phyloP scores from a whole-genome alignment of 64 coral and sea anemone genomes.

The Acropora tenuis region DNA sequence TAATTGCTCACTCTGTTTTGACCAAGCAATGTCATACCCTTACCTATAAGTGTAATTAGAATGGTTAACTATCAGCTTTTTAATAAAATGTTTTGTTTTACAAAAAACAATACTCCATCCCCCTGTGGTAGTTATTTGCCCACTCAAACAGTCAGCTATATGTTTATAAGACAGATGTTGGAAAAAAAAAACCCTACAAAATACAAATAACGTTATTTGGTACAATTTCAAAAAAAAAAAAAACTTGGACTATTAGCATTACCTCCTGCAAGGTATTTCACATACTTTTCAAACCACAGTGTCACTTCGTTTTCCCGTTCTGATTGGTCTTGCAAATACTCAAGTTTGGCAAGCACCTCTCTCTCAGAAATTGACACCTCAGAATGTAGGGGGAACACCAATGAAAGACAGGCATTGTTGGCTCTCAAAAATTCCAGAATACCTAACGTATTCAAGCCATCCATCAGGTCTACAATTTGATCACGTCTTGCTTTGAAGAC shows the following conservation, averaged over 20 bases:
- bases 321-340: neutral
- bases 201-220: too few relatives aligned
- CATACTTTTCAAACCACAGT: constrained; percentile 26
- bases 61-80: too few relatives aligned
- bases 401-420: constrained; percentile 15
- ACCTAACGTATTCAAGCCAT: constrained; percentile 20
- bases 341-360: neutral
- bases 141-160: too few relatives aligned
- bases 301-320: constrained; percentile 22
- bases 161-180: too few relatives aligned
- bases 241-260: neutral
- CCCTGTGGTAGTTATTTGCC: too few relatives aligned
- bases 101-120: too few relatives aligned
- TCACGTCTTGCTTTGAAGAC: constrained; percentile 27
- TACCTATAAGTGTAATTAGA: too few relatives aligned
- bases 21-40: too few relatives aligned
- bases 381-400: constrained; percentile 30
- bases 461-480: constrained; percentile 24
- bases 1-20: too few relatives aligned
- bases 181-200: too few relatives aligned
- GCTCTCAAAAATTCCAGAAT: constrained; percentile 6
- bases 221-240: neutral
- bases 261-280: constrained; percentile 23
- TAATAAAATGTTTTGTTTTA: too few relatives aligned
- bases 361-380: constrained; percentile 26